Evolutionary conservation across 2,888 invertebrate genomes (phyloP), one percentile per base, ranked within the genome.

Genomic region (Lochmaea capreae): DNA sequence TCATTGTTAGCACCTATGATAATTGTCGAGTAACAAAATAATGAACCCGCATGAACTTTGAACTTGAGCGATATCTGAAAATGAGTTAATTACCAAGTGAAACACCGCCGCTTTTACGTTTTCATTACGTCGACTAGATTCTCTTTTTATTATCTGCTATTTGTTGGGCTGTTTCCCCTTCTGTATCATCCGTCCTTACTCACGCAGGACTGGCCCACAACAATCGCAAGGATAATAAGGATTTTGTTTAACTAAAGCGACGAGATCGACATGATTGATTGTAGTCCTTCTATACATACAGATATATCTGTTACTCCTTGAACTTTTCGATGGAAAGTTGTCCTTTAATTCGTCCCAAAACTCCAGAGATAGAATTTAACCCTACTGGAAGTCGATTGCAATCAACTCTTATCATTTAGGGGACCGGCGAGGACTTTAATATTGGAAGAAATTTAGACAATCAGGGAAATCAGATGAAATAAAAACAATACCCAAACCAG

Each of bases 21-120:
- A 74, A 74, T 68, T 71, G 63, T 63, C 61, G 39, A 66, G 14
- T 33, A 67, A 61, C 72, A 74, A 83, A 85, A 87, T 86, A 87
- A 87, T 86, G 86, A 85, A 85, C 87, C 87, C 87, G 84, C 85
- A 87, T 87, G 85, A 85, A 85, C 87, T 87, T 87, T 87, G 87
- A 87, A 85, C 86, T 85, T 86, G 86, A 83, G 80, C 83, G 83
- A 84, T 84, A 84, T 83, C 84, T 84, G 84, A 81, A 85, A 86
- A 86, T 85, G 83, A 86, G 85, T 86, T 87, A 87, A 87, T 87
- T 87, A 86, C 85, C 86, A 83, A 85, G 83, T 85, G 83, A 83
- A 83, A 84, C 81, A 82, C 76, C 71, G 77, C 76, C 78, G 84
- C 81, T 82, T 84, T 54, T 85, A 83, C 84, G 81, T 84, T 85